phyloP scores from a whole-genome alignment of 2,113 vertebrate genomes.

The Cebus imitator region DNA sequence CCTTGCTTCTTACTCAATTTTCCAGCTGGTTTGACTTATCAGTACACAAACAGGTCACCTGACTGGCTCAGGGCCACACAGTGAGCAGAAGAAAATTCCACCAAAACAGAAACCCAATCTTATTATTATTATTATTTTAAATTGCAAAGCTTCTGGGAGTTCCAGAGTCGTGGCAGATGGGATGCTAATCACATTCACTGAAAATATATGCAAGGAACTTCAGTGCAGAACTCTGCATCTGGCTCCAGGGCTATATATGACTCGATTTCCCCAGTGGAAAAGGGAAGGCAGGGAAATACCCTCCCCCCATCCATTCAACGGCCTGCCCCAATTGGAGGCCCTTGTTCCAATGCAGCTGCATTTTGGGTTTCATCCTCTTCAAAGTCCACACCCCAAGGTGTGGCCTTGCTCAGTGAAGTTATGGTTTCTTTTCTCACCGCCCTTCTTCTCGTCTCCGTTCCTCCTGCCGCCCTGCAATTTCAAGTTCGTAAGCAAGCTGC shows the following conservation, averaged over 20 bases:
- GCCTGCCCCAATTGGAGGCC: background rate
- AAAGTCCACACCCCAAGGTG: background rate
- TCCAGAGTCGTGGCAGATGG: background rate
- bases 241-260: background rate
- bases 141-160: background rate
- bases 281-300: background rate
- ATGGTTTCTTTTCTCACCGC: background rate
- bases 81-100: background rate
- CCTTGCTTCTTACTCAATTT: constrained; percentile 41
- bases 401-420: background rate
- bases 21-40: constrained; percentile 57
- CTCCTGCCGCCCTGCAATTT: background rate
- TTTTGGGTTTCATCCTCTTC: background rate
- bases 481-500: background rate
- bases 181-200: background rate
- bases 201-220: background rate
- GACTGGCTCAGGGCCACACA: constrained; percentile 49
- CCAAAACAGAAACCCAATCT: background rate
- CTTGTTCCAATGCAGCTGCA: background rate
- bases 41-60: constrained; percentile 22
- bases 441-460: background rate
- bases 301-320: background rate
- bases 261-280: background rate
- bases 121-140: background rate
- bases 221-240: background rate